Percentiles rank a stretch among this genome's conserved stretches.
These are phyloP conservation scores for Actinemys pallida DNA, from an alignment of 2,113 vertebrate genomes.

Conservation along the genomic window DNA sequence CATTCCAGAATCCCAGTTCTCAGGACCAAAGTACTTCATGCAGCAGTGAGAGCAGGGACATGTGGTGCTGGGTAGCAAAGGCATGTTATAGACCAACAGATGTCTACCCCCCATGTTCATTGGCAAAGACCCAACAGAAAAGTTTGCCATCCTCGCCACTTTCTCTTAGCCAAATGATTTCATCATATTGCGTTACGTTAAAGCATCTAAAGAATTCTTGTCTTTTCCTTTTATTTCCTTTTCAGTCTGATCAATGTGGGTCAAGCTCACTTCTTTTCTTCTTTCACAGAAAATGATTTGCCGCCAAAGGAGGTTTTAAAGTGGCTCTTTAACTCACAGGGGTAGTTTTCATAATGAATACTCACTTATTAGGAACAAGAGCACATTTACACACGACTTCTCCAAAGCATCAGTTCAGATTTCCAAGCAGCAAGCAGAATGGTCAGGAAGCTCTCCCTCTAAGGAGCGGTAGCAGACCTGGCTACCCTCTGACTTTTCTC, in stretches of 20 bases:
- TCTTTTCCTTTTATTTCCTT: background rate
- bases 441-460: background rate
- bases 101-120: background rate
- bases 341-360: background rate
- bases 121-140: background rate
- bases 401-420: background rate
- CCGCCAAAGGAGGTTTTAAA: background rate
- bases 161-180: background rate
- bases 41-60: background rate
- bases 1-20: background rate
- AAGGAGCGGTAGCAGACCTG: background rate
- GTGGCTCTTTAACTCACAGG: background rate
- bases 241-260: background rate
- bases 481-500: background rate
- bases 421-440: background rate
- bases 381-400: background rate
- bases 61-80: background rate
- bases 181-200: background rate
- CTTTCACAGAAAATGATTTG: background rate
- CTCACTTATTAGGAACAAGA: background rate
- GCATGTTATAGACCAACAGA: background rate
- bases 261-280: background rate
- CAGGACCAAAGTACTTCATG: background rate
- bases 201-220: background rate
- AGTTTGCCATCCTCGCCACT: background rate